Evolutionary conservation across 2,797 vertebrate species (phyloP).

Genomic region (Lindbergichthys nudifrons): DNA sequence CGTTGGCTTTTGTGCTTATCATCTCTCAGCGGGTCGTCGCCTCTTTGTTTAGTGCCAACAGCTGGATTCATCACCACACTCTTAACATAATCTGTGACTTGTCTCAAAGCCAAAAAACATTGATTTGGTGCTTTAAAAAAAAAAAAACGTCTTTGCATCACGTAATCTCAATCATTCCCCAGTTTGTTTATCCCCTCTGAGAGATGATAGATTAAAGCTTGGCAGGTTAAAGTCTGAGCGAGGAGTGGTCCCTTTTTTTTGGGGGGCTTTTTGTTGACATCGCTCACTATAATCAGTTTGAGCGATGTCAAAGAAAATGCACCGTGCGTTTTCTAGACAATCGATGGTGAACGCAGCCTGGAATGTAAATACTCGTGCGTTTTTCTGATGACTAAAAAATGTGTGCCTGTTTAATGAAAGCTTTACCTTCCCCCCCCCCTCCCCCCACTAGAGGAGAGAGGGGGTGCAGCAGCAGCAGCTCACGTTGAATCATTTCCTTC

Average conservation of each 20-base stretch:
- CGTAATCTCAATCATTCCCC: background rate
- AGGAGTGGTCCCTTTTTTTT: background rate
- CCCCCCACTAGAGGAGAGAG: background rate
- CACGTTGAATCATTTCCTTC: background rate
- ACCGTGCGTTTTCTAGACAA: slow-evolving; percentile 22
- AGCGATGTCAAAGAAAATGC: slow-evolving; percentile 37
- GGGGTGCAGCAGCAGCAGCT: slow-evolving; percentile 11
- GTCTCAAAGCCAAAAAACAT: slow-evolving; percentile 1
- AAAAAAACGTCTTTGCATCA: background rate
- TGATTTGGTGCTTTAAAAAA: background rate
- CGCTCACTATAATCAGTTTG: background rate
- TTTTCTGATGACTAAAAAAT: slow-evolving; percentile 6
- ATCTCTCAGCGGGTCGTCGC: background rate
- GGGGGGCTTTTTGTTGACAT: slow-evolving; percentile 19
- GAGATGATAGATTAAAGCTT: background rate
- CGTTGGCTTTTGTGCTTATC: slow-evolving; percentile 18
- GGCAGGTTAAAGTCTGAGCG: slow-evolving; percentile 11
- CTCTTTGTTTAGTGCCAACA: background rate
- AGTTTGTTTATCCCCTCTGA: slow-evolving; percentile 2
- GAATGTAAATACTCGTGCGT: background rate
- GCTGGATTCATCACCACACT: background rate
- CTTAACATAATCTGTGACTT: background rate
- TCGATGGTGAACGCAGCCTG: slow-evolving; percentile 1
- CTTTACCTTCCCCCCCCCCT: slow-evolving; percentile 11
- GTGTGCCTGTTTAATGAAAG: slow-evolving; percentile 12